Evolutionary conservation across 37 sponge, comb jelly and placozoan genomes (phyloP).

Genomic region (Aphrocallistes beatrix): DNA sequence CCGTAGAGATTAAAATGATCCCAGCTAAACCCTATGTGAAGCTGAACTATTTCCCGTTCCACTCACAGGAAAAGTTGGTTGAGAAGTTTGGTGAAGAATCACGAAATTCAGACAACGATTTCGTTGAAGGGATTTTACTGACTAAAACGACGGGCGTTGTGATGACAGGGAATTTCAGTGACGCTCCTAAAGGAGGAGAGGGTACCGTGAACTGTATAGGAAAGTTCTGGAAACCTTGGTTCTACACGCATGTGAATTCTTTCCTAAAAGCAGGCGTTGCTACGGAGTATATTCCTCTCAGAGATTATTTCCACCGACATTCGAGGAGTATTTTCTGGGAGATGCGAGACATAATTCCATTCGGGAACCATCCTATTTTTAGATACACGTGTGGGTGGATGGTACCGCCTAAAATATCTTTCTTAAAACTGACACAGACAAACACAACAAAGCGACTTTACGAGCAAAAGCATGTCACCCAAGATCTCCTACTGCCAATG

Average conservation of each 20-base stretch:
- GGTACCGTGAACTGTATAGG: background rate
- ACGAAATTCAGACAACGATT: background rate
- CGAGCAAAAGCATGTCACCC: conserved; percentile 2
- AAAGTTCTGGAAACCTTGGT: conserved; percentile 21
- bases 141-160: background rate
- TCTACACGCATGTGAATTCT: background rate
- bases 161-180: conserved; percentile 26
- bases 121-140: conserved; percentile 21
- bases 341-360: conserved; percentile 19
- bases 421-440: conserved; percentile 13
- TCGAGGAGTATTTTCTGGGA: conserved; percentile 16
- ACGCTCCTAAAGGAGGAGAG: conserved; percentile 13
- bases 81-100: conserved; percentile 23
- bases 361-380: conserved; percentile 13
- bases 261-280: background rate
- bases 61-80: background rate
- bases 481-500: conserved; percentile 1
- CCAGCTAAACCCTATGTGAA: conserved; percentile 26
- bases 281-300: conserved; percentile 1
- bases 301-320: conserved; percentile 17
- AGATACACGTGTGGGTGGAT: conserved; percentile 20
- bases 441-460: background rate
- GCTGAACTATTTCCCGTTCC: background rate
- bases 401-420: conserved; percentile 18
- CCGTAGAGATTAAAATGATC: conserved; percentile 19